Evolutionary conservation across 2,888 invertebrate genomes (phyloP).

Genomic region (Melanotus villosus): DNA sequence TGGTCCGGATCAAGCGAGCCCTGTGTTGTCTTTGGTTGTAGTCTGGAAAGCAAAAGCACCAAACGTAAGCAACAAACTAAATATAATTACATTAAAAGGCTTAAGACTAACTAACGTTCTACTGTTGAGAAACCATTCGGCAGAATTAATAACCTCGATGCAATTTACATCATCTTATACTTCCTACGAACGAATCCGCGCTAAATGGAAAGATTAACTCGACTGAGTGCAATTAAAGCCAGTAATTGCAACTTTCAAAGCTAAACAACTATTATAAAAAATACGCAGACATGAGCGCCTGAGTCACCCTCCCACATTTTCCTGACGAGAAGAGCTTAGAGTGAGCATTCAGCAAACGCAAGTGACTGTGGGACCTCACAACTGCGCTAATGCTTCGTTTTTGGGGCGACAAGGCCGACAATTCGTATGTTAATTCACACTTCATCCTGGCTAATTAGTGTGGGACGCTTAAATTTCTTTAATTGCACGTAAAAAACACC

Average conservation of each 20-base stretch:
- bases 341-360: slow-evolving; percentile 35
- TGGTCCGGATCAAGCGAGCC: slow-evolving; percentile 60
- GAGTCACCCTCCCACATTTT: slow-evolving; percentile 44
- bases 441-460: slow-evolving; percentile 31
- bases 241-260: slow-evolving; percentile 43
- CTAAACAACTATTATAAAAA: slow-evolving; percentile 41
- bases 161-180: slow-evolving; percentile 11
- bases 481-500: slow-evolving; percentile 22
- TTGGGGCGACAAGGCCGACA: slow-evolving; percentile 31
- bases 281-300: slow-evolving; percentile 30
- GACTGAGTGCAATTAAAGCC: slow-evolving; percentile 40
- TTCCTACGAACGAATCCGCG: slow-evolving; percentile 14
- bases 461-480: slow-evolving; percentile 23
- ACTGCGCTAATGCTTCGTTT: slow-evolving; percentile 30
- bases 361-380: slow-evolving; percentile 18
- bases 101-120: slow-evolving; percentile 6
- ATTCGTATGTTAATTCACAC: slow-evolving; percentile 37
- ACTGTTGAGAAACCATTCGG: too few species aligned
- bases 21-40: slow-evolving; percentile 58
- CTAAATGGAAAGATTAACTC: slow-evolving; percentile 31
- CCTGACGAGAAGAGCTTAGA: slow-evolving; percentile 30
- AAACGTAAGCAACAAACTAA: slow-evolving; percentile 34
- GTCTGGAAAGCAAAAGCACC: slow-evolving; percentile 53
- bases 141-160: background rate
- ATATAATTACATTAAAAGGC: slow-evolving; percentile 25